Conservation (phyloP, 30 jellyfish, hydroid and myxozoan genomes). For the Mastigias papua region DNA sequence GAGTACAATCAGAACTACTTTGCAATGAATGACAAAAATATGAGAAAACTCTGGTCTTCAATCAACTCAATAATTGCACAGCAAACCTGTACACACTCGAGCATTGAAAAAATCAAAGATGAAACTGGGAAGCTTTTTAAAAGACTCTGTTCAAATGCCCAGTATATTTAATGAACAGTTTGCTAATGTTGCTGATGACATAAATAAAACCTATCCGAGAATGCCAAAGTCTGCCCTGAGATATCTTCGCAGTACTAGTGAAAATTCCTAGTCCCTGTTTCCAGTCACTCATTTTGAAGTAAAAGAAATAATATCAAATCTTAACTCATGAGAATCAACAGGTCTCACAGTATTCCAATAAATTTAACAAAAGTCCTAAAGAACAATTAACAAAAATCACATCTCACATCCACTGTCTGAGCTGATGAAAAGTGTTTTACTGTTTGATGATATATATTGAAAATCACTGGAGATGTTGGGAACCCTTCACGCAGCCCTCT, state of each 20-base stretch:
- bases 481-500: no score
- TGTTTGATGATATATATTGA: no score
- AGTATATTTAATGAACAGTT: conserved; percentile 7
- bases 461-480: no score
- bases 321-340: conserved; percentile 4
- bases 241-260: conserved; percentile 4
- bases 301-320: conserved; percentile 22
- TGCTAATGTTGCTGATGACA: conserved; percentile 1
- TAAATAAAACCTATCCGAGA: conserved; percentile 3
- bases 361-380: conserved; percentile 7
- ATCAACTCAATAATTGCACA: not conserved
- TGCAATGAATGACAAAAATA: conserved; percentile 9
- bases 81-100: conserved; percentile 2
- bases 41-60: conserved; percentile 9
- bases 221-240: not conserved
- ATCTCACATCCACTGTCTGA: conserved; percentile 24
- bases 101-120: conserved; percentile 8
- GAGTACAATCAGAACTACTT: not conserved
- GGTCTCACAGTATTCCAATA: conserved; percentile 43
- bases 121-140: not conserved
- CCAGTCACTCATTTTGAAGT: conserved; percentile 29
- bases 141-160: conserved; percentile 22
- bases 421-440: no score
- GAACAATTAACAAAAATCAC: no score
- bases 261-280: conserved; percentile 22